phyloP scores from a whole-genome alignment of 2,113 vertebrate genomes.

The Notiomystis cincta region DNA sequence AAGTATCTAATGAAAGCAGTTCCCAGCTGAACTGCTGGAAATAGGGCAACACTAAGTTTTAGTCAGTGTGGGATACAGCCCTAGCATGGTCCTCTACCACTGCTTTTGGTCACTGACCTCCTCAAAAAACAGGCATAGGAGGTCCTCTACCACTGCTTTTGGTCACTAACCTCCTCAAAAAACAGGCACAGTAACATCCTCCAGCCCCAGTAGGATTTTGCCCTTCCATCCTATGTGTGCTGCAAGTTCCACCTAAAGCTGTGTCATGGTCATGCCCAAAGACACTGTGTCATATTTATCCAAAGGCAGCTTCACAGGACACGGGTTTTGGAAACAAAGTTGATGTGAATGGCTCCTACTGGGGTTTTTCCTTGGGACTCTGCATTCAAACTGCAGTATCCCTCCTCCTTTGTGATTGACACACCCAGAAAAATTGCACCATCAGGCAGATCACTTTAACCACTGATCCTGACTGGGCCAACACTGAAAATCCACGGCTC shows the following conservation, averaged over 20 bases:
- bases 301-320: not conserved
- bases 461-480: not conserved
- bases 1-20: not conserved
- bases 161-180: not conserved
- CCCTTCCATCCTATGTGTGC: not conserved
- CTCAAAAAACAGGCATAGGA: not conserved
- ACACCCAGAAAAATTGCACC: not conserved
- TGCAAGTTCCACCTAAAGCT: not conserved
- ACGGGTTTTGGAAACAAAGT: accelerated
- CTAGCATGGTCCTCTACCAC: not conserved
- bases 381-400: not conserved
- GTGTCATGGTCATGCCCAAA: accelerated
- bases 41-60: not conserved
- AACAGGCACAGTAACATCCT: not conserved
- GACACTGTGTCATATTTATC: not conserved
- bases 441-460: not conserved
- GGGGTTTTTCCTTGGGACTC: not conserved
- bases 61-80: not conserved
- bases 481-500: not conserved
- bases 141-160: not conserved
- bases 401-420: not conserved
- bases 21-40: not conserved
- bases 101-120: not conserved
- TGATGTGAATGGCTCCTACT: not conserved
- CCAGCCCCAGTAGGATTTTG: not conserved